A percentile compares a stretch with the other conserved stretches of the same genome.
Conservation (phyloP, 2,797 vertebrate genomes). For the Silurus lanzhouensis region DNA sequence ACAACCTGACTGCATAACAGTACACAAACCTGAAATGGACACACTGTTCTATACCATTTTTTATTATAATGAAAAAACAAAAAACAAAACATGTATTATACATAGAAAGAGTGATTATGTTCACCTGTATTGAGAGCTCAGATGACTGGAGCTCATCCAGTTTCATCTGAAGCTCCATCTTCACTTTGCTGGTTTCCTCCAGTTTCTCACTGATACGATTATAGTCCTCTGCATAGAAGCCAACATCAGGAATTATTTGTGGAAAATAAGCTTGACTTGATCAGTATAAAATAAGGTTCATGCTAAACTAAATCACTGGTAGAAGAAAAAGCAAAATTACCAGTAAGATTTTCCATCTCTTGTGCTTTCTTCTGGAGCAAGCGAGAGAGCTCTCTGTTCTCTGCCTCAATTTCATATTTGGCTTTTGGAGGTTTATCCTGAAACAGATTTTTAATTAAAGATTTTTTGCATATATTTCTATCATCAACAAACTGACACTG, state of each 20-base stretch:
- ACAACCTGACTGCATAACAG: not conserved
- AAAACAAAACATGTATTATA: not conserved
- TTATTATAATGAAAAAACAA: too few species aligned
- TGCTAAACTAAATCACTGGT: not conserved
- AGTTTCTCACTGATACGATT: constrained; percentile 89
- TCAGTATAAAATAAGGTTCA: not conserved
- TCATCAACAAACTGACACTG: not conserved
- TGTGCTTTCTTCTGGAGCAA: constrained; percentile 87
- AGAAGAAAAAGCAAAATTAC: constrained; percentile 66
- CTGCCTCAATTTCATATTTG: constrained; percentile 92
- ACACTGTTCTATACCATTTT: too few species aligned
- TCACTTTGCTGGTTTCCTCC: constrained; percentile 82
- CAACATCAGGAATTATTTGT: not conserved
- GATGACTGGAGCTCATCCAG: constrained; percentile 90
- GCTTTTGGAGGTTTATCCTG: constrained; percentile 82
- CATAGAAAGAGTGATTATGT: not conserved
- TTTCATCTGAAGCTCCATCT: constrained; percentile 89
- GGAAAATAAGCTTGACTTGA: not conserved
- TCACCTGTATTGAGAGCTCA: constrained; percentile 86
- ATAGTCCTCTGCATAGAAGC: constrained; percentile 80
- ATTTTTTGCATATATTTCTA: not conserved
- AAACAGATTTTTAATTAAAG: constrained; percentile 35
- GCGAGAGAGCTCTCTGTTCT: constrained; percentile 89
- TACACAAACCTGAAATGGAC: too few species aligned
- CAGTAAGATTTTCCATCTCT: constrained; percentile 88